Evolutionary conservation across 2,113 vertebrate species (phyloP).

Genomic region (Varanus salvator): DNA sequence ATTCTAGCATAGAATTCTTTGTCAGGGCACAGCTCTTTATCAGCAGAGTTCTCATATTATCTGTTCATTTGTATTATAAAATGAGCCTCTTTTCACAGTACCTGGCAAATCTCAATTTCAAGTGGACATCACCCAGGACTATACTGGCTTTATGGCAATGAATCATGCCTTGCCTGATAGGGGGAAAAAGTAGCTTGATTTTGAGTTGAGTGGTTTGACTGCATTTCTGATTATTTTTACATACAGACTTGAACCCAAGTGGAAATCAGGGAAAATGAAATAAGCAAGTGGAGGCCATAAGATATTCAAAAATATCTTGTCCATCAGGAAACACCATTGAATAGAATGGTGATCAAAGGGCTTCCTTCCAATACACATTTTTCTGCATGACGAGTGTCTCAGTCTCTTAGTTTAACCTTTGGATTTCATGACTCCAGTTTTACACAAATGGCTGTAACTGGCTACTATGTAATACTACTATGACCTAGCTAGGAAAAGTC

Average conservation of each 20-base stretch:
- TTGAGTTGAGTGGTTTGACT: neutral
- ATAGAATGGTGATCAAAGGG: neutral
- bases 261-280: neutral
- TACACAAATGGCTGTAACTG: neutral
- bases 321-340: neutral
- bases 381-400: neutral
- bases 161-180: neutral
- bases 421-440: neutral
- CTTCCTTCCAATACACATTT: neutral
- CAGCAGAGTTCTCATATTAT: neutral
- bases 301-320: neutral
- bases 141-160: neutral
- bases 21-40: neutral
- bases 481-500: slow-evolving; percentile 44
- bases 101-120: neutral
- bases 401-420: neutral
- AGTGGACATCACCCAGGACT: neutral
- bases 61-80: neutral
- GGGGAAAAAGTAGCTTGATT: neutral
- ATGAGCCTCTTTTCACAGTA: neutral
- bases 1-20: neutral
- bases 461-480: slow-evolving; percentile 32
- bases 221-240: neutral
- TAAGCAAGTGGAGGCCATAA: neutral
- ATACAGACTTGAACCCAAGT: neutral